Conservation (phyloP, 2,113 vertebrate genomes). For the Plotosus lineatus region DNA sequence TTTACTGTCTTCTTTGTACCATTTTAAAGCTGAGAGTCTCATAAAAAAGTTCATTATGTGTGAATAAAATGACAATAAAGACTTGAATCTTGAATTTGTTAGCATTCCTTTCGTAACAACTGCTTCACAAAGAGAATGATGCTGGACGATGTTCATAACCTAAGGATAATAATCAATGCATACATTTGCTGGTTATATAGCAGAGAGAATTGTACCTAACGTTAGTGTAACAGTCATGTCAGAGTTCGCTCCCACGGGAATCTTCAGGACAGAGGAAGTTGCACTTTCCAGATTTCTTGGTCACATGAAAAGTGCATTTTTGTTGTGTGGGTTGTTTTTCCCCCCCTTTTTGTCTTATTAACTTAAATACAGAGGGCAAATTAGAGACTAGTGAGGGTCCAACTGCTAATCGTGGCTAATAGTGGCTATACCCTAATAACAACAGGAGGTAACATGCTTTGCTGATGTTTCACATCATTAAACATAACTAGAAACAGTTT, state of each 20-base stretch:
- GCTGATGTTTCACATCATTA: conserved; percentile 7
- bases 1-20: no score
- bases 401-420: not conserved
- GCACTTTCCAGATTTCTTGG: not conserved
- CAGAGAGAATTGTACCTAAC: not conserved
- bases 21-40: no score
- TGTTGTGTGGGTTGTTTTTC: no score
- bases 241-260: not conserved
- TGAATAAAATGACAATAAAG: no score
- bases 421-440: conserved; percentile 1
- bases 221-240: not conserved
- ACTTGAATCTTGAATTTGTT: no score
- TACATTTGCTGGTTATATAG: no score
- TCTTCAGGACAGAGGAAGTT: not conserved
- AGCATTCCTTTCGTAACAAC: no score
- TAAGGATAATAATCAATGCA: no score
- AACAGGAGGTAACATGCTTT: not conserved
- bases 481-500: not conserved
- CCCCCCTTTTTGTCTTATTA: conserved; percentile 18
- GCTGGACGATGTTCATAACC: no score
- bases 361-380: not conserved
- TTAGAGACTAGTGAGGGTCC: not conserved
- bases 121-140: no score
- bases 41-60: no score
- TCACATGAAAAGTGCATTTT: not conserved